Conservation (phyloP, 2,797 vertebrate species). For the Muraenolepis orangiensis region DNA sequence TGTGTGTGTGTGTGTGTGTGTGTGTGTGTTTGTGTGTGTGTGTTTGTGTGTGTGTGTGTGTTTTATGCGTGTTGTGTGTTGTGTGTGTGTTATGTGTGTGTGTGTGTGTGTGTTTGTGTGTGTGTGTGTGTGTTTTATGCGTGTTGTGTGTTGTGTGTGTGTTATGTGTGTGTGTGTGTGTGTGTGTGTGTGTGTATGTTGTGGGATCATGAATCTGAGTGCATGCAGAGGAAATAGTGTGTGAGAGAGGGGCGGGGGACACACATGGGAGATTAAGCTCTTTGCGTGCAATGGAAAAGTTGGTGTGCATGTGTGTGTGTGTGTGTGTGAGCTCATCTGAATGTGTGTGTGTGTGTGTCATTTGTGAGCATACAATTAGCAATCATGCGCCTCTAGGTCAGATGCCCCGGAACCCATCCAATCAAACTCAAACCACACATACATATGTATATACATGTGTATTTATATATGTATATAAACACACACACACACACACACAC, state of each 20-base stretch:
- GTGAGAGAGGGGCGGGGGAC: not conserved
- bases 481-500: conserved; percentile 19
- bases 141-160: conserved; percentile 21
- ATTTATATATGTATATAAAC: not conserved
- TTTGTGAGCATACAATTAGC: conserved; percentile 51
- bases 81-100: conserved; percentile 30
- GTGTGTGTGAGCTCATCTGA: not conserved
- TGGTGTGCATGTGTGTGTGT: conserved; percentile 3
- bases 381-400: conserved; percentile 56
- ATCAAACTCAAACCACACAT: too few species aligned
- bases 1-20: conserved; percentile 29
- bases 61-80: conserved; percentile 36
- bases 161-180: conserved; percentile 34
- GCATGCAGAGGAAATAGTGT: not conserved
- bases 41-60: conserved; percentile 28
- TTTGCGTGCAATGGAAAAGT: conserved; percentile 22
- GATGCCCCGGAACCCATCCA: conserved; percentile 27
- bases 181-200: conserved; percentile 32
- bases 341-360: conserved; percentile 24
- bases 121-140: conserved; percentile 19
- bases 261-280: not conserved
- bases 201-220: conserved; percentile 7
- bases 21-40: conserved; percentile 23
- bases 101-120: conserved; percentile 1
- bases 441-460: not conserved